Conservation (phyloP, 2,797 vertebrate species). For the Myiotriccus ornatus region DNA sequence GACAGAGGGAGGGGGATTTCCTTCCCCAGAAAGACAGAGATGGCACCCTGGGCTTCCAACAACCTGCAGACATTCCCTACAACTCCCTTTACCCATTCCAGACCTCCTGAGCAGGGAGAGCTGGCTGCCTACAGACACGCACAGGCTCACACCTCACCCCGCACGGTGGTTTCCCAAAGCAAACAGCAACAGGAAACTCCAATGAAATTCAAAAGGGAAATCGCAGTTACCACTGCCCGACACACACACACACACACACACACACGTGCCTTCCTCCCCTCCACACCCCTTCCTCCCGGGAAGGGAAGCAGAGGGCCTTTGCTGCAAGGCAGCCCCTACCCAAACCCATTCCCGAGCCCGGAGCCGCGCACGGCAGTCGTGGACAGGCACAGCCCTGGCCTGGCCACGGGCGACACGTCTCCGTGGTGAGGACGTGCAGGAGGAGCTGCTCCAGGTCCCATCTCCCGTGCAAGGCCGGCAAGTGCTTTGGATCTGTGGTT, state of each 20-base stretch:
- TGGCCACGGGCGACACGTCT: not conserved
- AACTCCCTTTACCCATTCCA: not conserved
- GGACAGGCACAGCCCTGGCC: not conserved
- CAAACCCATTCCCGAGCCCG: not conserved
- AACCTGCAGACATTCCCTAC: not conserved
- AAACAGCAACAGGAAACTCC: conserved; percentile 57
- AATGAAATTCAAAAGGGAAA: conserved; percentile 38
- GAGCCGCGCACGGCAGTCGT: not conserved
- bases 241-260: not conserved
- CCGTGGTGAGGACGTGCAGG: not conserved
- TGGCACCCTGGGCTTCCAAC: not conserved
- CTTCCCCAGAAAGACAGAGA: not conserved
- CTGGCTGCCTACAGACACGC: not conserved
- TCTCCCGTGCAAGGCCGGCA: not conserved
- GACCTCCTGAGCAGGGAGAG: not conserved
- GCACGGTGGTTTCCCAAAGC: not conserved
- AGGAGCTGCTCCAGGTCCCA: conserved; percentile 15
- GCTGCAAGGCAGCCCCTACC: not conserved
- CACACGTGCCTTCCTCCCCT: conserved; percentile 22
- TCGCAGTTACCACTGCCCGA: conserved; percentile 30
- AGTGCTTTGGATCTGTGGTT: not conserved
- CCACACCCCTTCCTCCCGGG: not conserved
- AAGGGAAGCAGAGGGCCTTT: not conserved
- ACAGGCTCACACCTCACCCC: not conserved
- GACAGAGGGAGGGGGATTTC: not conserved